phyloP scores from a whole-genome alignment of 2,888 invertebrate species.

The Vannuccia rotundouncinata region DNA sequence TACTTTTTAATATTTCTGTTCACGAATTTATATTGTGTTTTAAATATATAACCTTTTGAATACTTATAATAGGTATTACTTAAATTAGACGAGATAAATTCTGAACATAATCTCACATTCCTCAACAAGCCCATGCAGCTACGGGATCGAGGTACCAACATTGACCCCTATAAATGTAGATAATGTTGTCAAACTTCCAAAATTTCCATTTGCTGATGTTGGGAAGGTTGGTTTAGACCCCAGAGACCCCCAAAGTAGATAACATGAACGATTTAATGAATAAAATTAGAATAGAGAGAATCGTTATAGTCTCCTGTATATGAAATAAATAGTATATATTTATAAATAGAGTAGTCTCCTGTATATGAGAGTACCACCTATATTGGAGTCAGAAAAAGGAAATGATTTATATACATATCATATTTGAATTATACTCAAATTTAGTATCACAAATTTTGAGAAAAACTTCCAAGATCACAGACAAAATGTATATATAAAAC shows the following conservation, averaged over 20 bases:
- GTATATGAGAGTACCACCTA: not conserved
- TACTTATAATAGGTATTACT: no score
- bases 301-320: conserved; percentile 2
- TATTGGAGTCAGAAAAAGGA: no score
- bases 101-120: no score
- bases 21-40: no score
- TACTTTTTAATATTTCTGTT: no score
- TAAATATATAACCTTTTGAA: no score
- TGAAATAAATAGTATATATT: not conserved
- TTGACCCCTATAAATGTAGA: conserved; percentile 14
- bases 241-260: not conserved
- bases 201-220: not conserved
- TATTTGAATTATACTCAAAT: no score
- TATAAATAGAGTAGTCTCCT: not conserved
- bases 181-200: not conserved
- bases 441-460: no score
- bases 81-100: no score
- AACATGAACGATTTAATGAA: not conserved
- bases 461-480: no score
- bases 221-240: not conserved
- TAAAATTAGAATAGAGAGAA: not conserved
- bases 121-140: no score
- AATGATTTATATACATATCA: no score
- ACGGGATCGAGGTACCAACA: conserved; percentile 9
- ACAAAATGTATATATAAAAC: not conserved